A percentile compares a stretch with the other conserved stretches of the same genome.
These are phyloP conservation scores for Catamblyrhynchus diadema DNA, from an alignment of 2,797 vertebrate species.

Conservation along the genomic window DNA sequence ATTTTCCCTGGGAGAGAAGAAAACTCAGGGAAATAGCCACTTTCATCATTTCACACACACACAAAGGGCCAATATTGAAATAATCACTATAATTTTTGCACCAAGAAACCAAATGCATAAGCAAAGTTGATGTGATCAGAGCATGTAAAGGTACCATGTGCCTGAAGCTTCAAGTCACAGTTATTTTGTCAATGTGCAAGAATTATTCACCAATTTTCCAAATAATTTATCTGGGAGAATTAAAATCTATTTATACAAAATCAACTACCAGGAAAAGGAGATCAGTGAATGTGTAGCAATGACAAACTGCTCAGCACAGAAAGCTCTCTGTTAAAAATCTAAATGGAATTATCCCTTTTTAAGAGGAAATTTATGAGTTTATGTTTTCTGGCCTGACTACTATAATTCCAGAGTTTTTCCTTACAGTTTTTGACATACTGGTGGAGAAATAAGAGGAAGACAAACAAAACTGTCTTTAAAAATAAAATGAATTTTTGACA, in stretches of 20 bases:
- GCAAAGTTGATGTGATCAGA: neutral
- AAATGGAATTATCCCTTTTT: neutral
- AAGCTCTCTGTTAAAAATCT: neutral
- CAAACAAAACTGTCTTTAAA: neutral
- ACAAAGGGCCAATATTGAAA: neutral
- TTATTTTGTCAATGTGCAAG: neutral
- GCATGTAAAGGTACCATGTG: fast-evolving
- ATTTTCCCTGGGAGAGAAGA: neutral
- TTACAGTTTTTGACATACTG: neutral
- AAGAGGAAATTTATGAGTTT: neutral
- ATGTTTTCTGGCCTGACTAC: neutral
- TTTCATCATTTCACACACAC: neutral
- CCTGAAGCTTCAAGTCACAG: neutral
- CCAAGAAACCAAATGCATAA: neutral
- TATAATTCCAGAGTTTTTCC: neutral
- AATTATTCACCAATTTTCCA: neutral
- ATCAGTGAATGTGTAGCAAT: neutral
- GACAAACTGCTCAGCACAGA: neutral
- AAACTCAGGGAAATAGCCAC: neutral
- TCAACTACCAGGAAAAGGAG: neutral
- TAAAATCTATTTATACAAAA: neutral
- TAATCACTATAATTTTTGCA: neutral
- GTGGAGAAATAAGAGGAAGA: neutral
- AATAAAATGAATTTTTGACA: neutral
- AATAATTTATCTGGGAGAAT: neutral